These are phyloP conservation scores for Amiota communis DNA, from an alignment of 2,888 invertebrate genomes.

Conservation along the genomic window DNA sequence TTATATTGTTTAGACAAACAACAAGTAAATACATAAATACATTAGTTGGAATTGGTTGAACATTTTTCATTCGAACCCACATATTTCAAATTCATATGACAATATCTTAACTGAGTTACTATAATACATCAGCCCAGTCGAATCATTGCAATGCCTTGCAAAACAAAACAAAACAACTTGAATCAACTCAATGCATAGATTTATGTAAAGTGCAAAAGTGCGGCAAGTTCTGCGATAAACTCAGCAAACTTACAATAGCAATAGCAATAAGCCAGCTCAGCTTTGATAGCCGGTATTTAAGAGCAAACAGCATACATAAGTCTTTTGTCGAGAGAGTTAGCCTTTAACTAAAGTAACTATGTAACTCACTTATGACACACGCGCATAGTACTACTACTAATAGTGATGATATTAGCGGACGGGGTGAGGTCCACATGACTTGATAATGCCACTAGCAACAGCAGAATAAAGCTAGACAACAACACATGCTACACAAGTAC, in stretches of 20 bases:
- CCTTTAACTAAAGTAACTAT: background rate
- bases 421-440: background rate
- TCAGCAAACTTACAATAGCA: background rate
- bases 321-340: conserved; percentile 13
- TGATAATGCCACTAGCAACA: conserved; percentile 28
- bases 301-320: background rate
- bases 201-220: no score
- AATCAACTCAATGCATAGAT: no score
- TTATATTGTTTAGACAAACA: no score
- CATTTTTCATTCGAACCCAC: no score
- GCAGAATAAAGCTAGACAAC: conserved; percentile 11
- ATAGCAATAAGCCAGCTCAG: conserved; percentile 16
- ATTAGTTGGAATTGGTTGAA: no score
- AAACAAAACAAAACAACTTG: no score
- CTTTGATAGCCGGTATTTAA: conserved; percentile 21
- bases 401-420: background rate
- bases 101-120: no score
- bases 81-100: no score
- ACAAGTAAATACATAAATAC: no score
- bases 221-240: no score
- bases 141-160: no score
- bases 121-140: no score
- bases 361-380: conserved; percentile 17
- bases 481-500: background rate
- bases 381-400: background rate